phyloP scores from a whole-genome alignment of 92 coral and sea anemone genomes.

The Phenganax marumi region DNA sequence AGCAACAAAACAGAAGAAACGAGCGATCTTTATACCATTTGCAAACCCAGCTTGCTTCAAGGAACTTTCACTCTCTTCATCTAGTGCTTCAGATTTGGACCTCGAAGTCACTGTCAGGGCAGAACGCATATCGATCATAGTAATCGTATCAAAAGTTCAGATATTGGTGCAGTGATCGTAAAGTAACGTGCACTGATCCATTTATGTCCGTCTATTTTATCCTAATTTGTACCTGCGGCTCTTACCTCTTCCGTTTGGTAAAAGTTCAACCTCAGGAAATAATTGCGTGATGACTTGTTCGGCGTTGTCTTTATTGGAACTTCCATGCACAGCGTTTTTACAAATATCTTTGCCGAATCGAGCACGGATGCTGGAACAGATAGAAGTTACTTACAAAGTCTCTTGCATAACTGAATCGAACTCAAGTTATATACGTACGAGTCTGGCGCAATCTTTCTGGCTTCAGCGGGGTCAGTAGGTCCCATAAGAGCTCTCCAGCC shows the following conservation, averaged over 20 bases:
- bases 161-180: not conserved
- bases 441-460: constrained; percentile 81
- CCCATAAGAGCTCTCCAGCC: constrained; percentile 99
- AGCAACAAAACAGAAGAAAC: no score
- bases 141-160: not conserved
- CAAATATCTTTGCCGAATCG: constrained; percentile 78
- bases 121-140: not conserved
- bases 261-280: constrained; percentile 84
- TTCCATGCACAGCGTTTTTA: constrained; percentile 96
- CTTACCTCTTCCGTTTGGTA: constrained; percentile 80
- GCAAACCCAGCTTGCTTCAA: not conserved
- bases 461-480: constrained; percentile 93
- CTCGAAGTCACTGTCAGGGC: constrained; percentile 5
- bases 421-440: constrained; percentile 62
- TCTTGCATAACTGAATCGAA: not conserved
- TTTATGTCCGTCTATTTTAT: not conserved
- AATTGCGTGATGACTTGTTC: constrained; percentile 74
- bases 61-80: not conserved
- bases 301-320: constrained; percentile 78
- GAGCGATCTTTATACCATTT: not conserved
- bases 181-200: not conserved
- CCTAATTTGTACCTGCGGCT: not conserved
- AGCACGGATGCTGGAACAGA: constrained; percentile 70
- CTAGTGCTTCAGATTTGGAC: constrained; percentile 28
- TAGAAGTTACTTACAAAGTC: not conserved